Conservation (phyloP, 2,113 vertebrate species). For the Nycticorax nycticorax region DNA sequence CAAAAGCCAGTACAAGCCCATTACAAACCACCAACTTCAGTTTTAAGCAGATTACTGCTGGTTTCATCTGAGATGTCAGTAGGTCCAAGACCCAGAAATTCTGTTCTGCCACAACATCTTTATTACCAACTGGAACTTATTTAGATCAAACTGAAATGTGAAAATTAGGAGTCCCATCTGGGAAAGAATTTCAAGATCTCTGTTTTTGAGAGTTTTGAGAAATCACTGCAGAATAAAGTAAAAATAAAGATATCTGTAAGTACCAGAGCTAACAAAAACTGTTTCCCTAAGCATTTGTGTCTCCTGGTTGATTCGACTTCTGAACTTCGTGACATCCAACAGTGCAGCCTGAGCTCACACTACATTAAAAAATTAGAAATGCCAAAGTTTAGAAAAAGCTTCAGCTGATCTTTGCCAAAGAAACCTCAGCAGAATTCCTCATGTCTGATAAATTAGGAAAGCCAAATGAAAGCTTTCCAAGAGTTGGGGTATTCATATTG, state of each 20-base stretch:
- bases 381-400: neutral
- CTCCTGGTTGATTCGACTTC: neutral
- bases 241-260: neutral
- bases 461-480: neutral
- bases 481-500: neutral
- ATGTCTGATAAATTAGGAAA: neutral
- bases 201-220: neutral
- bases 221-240: neutral
- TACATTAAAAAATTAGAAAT: neutral
- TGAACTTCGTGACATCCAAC: neutral
- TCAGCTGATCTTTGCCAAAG: neutral
- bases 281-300: neutral
- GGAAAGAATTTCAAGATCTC: neutral
- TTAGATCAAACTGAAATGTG: neutral
- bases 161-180: neutral
- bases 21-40: neutral
- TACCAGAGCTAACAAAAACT: neutral
- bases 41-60: neutral
- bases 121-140: neutral
- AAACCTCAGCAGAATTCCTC: neutral
- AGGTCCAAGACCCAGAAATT: neutral
- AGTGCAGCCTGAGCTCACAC: neutral
- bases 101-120: neutral
- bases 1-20: neutral
- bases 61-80: neutral